Percentiles rank a stretch among this genome's conserved stretches.
Conservation (phyloP, 2,113 vertebrate species). For the Apeltes quadracus region DNA sequence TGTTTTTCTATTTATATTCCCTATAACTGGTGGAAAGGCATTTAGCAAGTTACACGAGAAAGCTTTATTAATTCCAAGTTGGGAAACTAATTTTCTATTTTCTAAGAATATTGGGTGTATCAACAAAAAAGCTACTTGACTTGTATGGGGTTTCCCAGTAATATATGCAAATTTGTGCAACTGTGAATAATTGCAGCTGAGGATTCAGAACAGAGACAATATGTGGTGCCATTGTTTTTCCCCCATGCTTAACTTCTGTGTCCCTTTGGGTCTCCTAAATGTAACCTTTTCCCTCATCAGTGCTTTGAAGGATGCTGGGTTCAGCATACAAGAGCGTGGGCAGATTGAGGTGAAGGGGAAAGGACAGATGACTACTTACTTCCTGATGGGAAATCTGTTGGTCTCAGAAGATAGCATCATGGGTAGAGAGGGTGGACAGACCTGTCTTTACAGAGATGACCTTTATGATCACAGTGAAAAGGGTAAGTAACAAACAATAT, state of each 20-base stretch:
- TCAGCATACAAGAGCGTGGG: conserved; percentile 79
- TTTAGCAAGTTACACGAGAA: no score
- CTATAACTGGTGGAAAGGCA: no score
- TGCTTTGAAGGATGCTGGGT: conserved; percentile 76
- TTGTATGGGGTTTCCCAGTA: neutral
- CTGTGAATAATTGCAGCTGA: neutral
- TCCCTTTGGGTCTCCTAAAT: neutral
- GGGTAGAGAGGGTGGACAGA: conserved; percentile 57
- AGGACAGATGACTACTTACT: conserved; percentile 83
- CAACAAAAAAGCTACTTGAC: neutral
- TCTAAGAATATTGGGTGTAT: neutral
- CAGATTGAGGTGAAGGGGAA: conserved; percentile 86
- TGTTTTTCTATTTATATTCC: neutral
- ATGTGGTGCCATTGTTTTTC: neutral
- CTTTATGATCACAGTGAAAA: neutral
- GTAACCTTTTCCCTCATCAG: conserved; percentile 49
- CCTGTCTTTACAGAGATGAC: conserved; percentile 35
- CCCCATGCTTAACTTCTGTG: neutral
- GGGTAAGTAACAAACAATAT: conserved; percentile 14
- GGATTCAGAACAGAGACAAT: neutral
- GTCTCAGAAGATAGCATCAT: conserved; percentile 81
- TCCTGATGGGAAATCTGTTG: conserved; percentile 79
- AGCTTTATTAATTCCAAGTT: no score
- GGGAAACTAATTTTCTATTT: no score
- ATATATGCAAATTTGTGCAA: neutral